Base-by-base conservation (phyloP, 2,888 invertebrate genomes). In the Resseliella maxima region DNA sequence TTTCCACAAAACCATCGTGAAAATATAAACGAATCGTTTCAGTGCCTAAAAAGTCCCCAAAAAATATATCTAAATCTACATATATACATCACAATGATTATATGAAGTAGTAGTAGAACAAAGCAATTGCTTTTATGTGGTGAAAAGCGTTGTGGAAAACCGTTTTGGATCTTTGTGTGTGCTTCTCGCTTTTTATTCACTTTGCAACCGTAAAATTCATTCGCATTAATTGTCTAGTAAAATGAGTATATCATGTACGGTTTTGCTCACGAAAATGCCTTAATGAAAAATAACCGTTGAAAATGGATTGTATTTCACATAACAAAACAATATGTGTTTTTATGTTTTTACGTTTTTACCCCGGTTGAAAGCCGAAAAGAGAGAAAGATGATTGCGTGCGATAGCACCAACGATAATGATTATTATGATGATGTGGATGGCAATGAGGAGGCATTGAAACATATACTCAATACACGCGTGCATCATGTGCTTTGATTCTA, bases 81-180 rank as follows among this genome's bases (percentile, higher is more conserved):
- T n/a, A n/a, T n/a, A n/a, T n/a, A n/a, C n/a, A n/a, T n/a, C n/a
- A n/a, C n/a, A n/a, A n/a, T n/a, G n/a, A n/a, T n/a, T 35, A 35
- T 0, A 35, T 10, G 15, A 35, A 72, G 15, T 35, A 72, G n/a
- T 38, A 83, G 8, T n/a, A 83, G 18, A 83, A 83, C 83, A 38
- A 83, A 83, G n/a, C 36, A 83, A 83, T 83, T 83, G 83, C 83
- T 83, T 83, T 83, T 83, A 83, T 83, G 83, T 83, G 83, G 83
- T 83, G 83, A 83, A 83, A 83, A 83, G 83, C 38, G 83, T 38
- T 83, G n/a, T 83, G 83, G 83, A 38, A 72, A 38, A 38, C 8
- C 10, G 38, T 38, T 38, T n/a, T 15, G 8, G 5, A 27, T 64
- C 64, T 18, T 50, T 50, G 46, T 59, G 6, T 81, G 5, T 81